These are phyloP conservation scores for Parauchenoglanis punctatus DNA, from an alignment of 2,797 vertebrate genomes.

Conservation along the genomic window DNA sequence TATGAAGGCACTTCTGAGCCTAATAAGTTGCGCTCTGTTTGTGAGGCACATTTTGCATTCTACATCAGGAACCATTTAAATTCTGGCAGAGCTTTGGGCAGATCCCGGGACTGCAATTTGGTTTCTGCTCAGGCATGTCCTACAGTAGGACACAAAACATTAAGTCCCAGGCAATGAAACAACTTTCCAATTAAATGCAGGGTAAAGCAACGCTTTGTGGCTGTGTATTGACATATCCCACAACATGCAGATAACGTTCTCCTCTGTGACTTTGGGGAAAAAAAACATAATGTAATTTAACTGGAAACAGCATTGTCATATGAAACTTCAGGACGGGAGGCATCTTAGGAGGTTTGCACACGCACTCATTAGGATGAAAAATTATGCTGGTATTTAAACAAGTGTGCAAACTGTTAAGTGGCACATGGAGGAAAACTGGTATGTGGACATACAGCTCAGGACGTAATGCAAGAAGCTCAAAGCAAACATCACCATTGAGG, in stretches of 20 bases:
- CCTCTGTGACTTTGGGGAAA: slow-evolving; percentile 4
- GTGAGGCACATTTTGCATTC: slow-evolving; percentile 37
- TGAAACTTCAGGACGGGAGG: slow-evolving; percentile 53
- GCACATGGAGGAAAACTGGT: slow-evolving; percentile 32
- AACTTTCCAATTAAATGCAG: slow-evolving; percentile 25
- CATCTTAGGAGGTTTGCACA: slow-evolving; percentile 69
- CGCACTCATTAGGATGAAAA: slow-evolving; percentile 75
- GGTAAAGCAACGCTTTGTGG: background rate
- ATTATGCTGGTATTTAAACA: slow-evolving; percentile 78
- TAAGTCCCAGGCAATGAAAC: slow-evolving; percentile 20
- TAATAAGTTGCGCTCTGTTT: slow-evolving; percentile 48
- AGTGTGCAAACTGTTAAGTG: slow-evolving; percentile 49
- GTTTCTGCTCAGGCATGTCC: slow-evolving; percentile 40
- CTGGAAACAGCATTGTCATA: slow-evolving; percentile 20
- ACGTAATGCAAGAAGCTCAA: slow-evolving; percentile 33
- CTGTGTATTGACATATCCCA: slow-evolving; percentile 13
- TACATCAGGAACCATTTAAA: slow-evolving; percentile 47
- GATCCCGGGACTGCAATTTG: slow-evolving; percentile 28
- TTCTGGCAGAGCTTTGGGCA: slow-evolving; percentile 36
- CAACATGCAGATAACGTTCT: slow-evolving; percentile 13
- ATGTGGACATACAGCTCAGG: slow-evolving; percentile 25
- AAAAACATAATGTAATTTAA: slow-evolving; percentile 1
- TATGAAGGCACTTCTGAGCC: slow-evolving; percentile 44
- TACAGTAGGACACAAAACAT: slow-evolving; percentile 24
- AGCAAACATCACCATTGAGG: slow-evolving; percentile 25